Percentiles rank a stretch among this genome's conserved stretches.
phyloP scores from a whole-genome alignment of 1,140 invertebrate genomes.

The Tribolium castaneum region DNA sequence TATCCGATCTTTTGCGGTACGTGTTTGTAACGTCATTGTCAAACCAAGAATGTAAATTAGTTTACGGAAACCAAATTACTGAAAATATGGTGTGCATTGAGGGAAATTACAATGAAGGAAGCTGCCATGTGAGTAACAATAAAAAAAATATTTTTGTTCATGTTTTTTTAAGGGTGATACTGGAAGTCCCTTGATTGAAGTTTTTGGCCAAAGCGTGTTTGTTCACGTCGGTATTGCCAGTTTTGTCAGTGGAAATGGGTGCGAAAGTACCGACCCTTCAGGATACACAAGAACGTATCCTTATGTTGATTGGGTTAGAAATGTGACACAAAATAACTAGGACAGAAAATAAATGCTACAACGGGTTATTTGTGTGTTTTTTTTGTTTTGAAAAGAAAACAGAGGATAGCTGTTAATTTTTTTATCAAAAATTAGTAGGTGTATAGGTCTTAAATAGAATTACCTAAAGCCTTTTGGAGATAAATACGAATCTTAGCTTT shows the following conservation, averaged over 20 bases:
- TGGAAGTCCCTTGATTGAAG: background rate
- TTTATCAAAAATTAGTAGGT: too few species aligned
- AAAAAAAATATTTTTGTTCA: background rate
- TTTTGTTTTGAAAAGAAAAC: too few species aligned
- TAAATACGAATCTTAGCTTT: too few species aligned
- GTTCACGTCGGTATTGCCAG: background rate
- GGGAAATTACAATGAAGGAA: background rate
- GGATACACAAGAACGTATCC: background rate
- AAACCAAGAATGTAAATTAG: background rate
- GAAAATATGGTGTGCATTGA: constrained; percentile 1
- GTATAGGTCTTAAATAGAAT: too few species aligned
- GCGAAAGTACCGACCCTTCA: background rate
- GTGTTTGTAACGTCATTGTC: background rate
- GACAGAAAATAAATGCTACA: background rate
- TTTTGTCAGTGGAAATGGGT: background rate
- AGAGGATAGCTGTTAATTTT: too few species aligned
- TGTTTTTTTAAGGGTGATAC: background rate
- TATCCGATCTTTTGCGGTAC: background rate
- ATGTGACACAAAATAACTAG: background rate
- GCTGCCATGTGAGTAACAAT: background rate
- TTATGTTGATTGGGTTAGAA: background rate
- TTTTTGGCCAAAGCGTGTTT: background rate
- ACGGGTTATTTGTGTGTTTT: background rate
- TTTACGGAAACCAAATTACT: constrained; percentile 4
- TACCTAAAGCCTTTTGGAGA: too few species aligned